Base-by-base conservation (phyloP, 2,113 vertebrate species). In the Spilogale gracilis region DNA sequence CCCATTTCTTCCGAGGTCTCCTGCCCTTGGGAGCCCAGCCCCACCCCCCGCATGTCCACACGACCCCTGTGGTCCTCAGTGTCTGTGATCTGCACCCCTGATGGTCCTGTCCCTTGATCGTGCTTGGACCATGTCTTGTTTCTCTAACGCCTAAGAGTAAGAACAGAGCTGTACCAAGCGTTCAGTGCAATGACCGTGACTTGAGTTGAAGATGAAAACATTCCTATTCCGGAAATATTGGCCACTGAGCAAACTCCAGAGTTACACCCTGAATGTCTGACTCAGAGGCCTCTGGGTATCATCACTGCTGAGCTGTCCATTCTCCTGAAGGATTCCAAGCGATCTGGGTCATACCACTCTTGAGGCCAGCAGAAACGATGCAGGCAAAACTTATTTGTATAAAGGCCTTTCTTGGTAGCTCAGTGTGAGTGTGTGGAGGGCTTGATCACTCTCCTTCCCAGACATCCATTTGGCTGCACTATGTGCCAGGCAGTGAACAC, bases 341-440 rank as follows among this genome's bases (percentile, higher is more conserved):
- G 90, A 89, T 95, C n/a, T 83, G n/a, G 23, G 54, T 78, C 89
- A 89, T 73, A 82, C 38, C 84, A 94, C 12, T 93, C 88, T 45
- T 61, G 85, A 95, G 71, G 82, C 81, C 65, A 89, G 71, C 11
- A 69, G 38, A 91, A 95, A 85, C 50, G 63, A 85, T 76, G 45
- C 11, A 74, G 73, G 52, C 50, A 82, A 71, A 71, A 76, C 11
- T 61, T 96, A 45, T 91, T 85, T 96, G 38, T 95, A 89, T 74
- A 56, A 97, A 96, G 56, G 45, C 23, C 63, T 94, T 95, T 79
- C 82, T 96, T 96, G 63, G 89, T 89, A 94, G 91, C 30, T 71
- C 81, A 91, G 9, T 86, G 48, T 94, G 91, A 94, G 90, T 43
- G 54, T 2, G 3, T 93, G 52, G 84, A 95, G 85, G 81, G 79